phyloP scores from a whole-genome alignment of 2,888 invertebrate genomes.

The Microdon myrmicae region DNA sequence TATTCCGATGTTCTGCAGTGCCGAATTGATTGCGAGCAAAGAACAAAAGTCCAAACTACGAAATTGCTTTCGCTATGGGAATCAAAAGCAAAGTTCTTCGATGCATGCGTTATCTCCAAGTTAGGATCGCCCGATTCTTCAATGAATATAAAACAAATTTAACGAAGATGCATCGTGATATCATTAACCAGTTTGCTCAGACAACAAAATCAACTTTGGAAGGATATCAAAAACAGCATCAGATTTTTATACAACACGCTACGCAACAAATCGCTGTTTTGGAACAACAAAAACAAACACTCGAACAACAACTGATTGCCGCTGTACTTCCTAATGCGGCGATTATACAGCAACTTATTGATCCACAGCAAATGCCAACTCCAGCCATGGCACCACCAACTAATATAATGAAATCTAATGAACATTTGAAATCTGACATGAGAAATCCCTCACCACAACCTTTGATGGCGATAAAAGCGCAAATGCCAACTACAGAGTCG shows the following conservation, averaged over 20 bases:
- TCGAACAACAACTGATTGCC: conserved; percentile 65
- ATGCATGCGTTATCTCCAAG: conserved; percentile 82
- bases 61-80: conserved; percentile 97
- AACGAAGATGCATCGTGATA: conserved; percentile 81
- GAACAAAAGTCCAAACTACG: conserved; percentile 90
- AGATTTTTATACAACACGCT: conserved; percentile 92
- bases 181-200: conserved; percentile 80
- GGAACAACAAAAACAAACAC: conserved; percentile 79
- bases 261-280: conserved; percentile 87
- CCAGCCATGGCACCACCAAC: conserved; percentile 16
- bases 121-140: conserved; percentile 87
- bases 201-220: conserved; percentile 87
- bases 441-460: conserved; percentile 59
- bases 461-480: conserved; percentile 66
- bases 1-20: conserved; percentile 97
- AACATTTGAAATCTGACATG: conserved; percentile 40
- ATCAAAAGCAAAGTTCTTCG: conserved; percentile 91
- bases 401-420: conserved; percentile 32
- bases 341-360: conserved; percentile 56
- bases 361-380: conserved; percentile 55
- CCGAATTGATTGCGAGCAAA: conserved; percentile 84
- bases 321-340: conserved; percentile 56
- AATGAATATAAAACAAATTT: conserved; percentile 89
- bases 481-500: conserved; percentile 58
- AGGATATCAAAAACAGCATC: conserved; percentile 92